Percentiles rank a stretch among this genome's conserved stretches.
Conservation (phyloP, 2,113 vertebrate species). For the Neolamprologus longior region DNA sequence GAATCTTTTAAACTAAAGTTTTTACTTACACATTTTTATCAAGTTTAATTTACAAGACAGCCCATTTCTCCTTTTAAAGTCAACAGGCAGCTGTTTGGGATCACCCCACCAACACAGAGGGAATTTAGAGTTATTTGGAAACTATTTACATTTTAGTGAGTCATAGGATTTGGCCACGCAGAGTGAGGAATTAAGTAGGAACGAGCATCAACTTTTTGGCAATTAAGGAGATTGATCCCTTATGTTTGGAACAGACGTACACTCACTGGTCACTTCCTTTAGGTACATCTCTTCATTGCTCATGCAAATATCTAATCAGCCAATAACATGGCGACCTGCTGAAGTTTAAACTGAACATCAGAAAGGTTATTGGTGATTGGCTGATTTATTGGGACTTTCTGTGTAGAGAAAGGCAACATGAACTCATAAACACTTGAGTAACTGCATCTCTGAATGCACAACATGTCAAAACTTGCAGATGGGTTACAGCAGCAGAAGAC, state of each 20-base stretch:
- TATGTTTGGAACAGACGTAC: neutral
- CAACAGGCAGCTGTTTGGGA: neutral
- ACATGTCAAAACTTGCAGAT: neutral
- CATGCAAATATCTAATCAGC: neutral
- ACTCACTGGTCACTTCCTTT: neutral
- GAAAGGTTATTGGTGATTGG: neutral
- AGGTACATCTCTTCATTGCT: neutral
- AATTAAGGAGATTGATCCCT: neutral
- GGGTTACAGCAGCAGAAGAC: neutral
- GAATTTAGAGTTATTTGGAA: neutral
- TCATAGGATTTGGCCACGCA: neutral
- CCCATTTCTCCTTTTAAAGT: neutral
- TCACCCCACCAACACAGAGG: neutral
- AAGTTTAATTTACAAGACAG: neutral
- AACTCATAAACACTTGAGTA: neutral
- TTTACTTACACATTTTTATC: neutral
- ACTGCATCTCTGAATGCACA: neutral
- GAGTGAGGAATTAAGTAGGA: neutral
- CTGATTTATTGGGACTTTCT: neutral
- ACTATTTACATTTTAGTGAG: neutral
- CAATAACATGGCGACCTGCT: rapidly evolving
- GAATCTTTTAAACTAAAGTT: neutral
- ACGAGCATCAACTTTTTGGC: neutral
- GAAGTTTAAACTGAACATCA: neutral
- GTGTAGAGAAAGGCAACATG: neutral